phyloP scores from a whole-genome alignment of 1,140 invertebrate species.

The Trichomalopsis sarcophagae region DNA sequence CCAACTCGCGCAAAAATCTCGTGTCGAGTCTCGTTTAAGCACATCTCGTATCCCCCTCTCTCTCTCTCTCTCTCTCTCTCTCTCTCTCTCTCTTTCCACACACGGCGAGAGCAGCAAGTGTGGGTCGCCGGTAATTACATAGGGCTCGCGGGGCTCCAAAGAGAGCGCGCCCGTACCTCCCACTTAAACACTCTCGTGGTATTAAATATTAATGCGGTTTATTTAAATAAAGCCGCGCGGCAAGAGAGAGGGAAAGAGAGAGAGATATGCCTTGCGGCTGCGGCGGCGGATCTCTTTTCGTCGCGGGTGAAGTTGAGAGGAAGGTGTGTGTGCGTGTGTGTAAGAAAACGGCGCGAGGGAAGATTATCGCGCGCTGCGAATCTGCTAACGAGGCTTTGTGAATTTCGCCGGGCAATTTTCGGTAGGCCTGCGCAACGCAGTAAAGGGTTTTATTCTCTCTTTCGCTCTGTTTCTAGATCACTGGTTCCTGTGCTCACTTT shows the following conservation, averaged over 20 bases:
- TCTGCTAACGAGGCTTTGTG: constrained; percentile 50
- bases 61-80: neutral
- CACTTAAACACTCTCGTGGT: constrained; percentile 64
- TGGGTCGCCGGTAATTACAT: constrained; percentile 66
- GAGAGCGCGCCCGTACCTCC: constrained; percentile 59
- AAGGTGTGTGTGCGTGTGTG: constrained; percentile 4
- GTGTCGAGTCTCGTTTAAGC: constrained; percentile 12
- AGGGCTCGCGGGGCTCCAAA: constrained; percentile 56
- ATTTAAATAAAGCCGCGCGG: constrained; percentile 66
- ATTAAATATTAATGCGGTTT: constrained; percentile 69
- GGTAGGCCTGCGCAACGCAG: neutral
- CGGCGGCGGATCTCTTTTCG: constrained; percentile 39
- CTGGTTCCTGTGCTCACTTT: no score
- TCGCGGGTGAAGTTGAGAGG: constrained; percentile 28
- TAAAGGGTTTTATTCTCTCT: neutral
- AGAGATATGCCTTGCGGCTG: constrained; percentile 19
- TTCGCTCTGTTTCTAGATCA: neutral
- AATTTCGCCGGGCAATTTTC: constrained; percentile 25
- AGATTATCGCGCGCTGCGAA: constrained; percentile 56
- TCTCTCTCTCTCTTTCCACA: neutral
- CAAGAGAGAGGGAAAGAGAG: neutral
- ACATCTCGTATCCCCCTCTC: neutral
- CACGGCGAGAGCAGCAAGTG: constrained; percentile 45
- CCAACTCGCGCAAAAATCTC: constrained; percentile 1
- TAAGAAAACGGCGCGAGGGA: constrained; percentile 3